Evolutionary conservation across 2,113 vertebrate species (phyloP).

Genomic region (Heteronetta atricapilla): DNA sequence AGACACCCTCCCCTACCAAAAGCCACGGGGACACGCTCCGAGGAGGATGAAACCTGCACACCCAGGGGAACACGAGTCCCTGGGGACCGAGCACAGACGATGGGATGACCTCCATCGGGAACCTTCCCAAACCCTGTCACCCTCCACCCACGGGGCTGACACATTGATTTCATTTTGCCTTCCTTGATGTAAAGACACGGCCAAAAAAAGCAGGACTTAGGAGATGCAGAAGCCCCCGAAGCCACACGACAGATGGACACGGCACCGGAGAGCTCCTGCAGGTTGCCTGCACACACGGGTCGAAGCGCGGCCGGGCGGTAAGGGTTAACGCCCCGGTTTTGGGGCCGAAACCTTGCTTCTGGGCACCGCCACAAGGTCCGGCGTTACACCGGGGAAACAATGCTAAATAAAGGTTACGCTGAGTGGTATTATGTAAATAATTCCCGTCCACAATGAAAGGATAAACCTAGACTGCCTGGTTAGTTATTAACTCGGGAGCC

Average conservation of each 20-base stretch:
- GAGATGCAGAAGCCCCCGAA: rapidly evolving
- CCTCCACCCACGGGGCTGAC: slow-evolving; percentile 47
- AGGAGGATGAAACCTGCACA: not conserved
- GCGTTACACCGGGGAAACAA: not conserved
- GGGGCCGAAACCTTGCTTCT: not conserved
- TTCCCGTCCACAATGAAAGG: slow-evolving; percentile 58
- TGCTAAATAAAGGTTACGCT: slow-evolving; percentile 56
- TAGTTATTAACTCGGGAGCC: slow-evolving; percentile 50
- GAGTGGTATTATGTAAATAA: slow-evolving; percentile 62
- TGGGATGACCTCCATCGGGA: not conserved
- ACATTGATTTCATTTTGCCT: slow-evolving; percentile 35
- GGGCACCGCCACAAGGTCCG: not conserved
- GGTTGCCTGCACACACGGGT: not conserved
- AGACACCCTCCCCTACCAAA: not conserved
- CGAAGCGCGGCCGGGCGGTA: not conserved
- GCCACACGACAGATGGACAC: not conserved
- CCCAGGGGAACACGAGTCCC: not conserved
- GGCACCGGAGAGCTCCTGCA: not conserved
- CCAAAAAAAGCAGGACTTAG: not conserved
- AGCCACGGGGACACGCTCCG: rapidly evolving
- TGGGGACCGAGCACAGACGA: slow-evolving; percentile 6
- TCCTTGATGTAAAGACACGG: not conserved
- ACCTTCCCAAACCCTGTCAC: slow-evolving; percentile 45
- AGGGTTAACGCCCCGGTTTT: slow-evolving; percentile 25
- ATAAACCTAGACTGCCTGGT: slow-evolving; percentile 45